Conservation (phyloP, 2,888 invertebrate species). For the Pogonocherus hispidulus region DNA sequence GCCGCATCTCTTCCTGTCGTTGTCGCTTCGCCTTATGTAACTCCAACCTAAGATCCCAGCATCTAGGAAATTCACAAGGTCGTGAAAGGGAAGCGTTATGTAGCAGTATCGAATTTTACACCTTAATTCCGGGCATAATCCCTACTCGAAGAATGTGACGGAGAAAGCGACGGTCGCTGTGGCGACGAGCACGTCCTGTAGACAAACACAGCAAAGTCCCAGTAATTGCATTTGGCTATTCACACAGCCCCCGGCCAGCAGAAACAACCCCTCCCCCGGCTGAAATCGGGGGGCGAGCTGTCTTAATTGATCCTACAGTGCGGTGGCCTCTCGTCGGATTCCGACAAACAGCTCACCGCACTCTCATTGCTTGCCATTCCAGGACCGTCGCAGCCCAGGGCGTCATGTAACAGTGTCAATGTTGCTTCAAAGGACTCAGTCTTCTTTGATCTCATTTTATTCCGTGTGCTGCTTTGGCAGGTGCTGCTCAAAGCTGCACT, state of each 20-base stretch:
- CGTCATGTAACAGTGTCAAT: not conserved
- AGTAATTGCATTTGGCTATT: conserved; percentile 64
- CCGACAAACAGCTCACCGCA: conserved; percentile 28
- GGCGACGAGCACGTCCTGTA: conserved; percentile 58
- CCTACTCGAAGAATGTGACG: conserved; percentile 46
- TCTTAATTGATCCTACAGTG: conserved; percentile 64
- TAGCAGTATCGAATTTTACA: conserved; percentile 39
- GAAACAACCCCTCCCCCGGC: conserved; percentile 26
- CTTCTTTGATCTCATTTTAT: conserved; percentile 6
- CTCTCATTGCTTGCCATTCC: conserved; percentile 42
- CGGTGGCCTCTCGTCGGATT: conserved; percentile 49
- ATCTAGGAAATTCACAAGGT: too few relatives aligned
- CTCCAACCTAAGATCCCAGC: too few relatives aligned
- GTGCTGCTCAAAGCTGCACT: too few relatives aligned
- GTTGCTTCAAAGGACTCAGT: not conserved
- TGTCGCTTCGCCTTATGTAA: too few relatives aligned
- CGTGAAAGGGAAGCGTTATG: not conserved
- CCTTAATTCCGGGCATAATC: conserved; percentile 52
- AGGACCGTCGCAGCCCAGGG: conserved; percentile 34
- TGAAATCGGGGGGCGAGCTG: conserved; percentile 61
- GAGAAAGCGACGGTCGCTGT: conserved; percentile 45
- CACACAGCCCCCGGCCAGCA: conserved; percentile 57
- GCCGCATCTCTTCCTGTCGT: too few relatives aligned
- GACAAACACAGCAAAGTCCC: conserved; percentile 61
- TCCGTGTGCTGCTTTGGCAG: too few relatives aligned